phyloP scores from a whole-genome alignment of 2,888 invertebrate species.

The Timema podura region DNA sequence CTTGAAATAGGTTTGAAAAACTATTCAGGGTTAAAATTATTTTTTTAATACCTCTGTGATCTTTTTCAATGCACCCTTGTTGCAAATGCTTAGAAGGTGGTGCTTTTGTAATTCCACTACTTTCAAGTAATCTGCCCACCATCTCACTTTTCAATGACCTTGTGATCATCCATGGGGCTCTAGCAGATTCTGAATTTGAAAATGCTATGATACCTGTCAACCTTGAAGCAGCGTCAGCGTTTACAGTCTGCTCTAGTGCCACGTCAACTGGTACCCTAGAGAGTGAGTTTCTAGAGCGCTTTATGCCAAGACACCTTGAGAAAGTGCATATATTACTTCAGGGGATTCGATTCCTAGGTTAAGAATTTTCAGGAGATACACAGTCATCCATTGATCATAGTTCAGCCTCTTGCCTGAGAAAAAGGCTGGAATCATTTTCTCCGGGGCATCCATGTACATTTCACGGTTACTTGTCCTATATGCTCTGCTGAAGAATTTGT shows the following conservation, averaged over 20 bases:
- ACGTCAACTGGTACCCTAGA: slow-evolving; percentile 9
- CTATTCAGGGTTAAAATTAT: slow-evolving; percentile 3
- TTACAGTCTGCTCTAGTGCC: slow-evolving; percentile 6
- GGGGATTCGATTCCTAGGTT: too few species aligned
- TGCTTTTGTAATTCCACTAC: background rate
- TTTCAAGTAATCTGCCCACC: background rate
- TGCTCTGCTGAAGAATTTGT: too few species aligned
- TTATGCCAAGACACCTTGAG: background rate
- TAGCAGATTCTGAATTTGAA: background rate
- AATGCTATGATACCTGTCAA: slow-evolving; percentile 3
- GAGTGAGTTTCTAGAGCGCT: slow-evolving; percentile 8
- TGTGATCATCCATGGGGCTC: slow-evolving; percentile 9
- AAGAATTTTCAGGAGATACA: too few species aligned
- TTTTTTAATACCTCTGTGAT: slow-evolving; percentile 4
- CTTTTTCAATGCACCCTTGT: slow-evolving; percentile 9
- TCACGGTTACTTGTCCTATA: too few species aligned
- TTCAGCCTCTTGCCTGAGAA: too few species aligned
- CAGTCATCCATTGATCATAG: background rate
- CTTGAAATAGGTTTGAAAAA: slow-evolving; percentile 9
- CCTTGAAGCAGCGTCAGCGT: background rate
- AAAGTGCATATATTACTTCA: too few species aligned
- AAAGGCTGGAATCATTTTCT: too few species aligned
- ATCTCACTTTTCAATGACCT: slow-evolving; percentile 6
- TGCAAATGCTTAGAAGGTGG: background rate
- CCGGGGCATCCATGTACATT: too few species aligned